These are phyloP conservation scores for Drosophila sordidula DNA, from an alignment of 2,888 invertebrate genomes.

Conservation along the genomic window DNA sequence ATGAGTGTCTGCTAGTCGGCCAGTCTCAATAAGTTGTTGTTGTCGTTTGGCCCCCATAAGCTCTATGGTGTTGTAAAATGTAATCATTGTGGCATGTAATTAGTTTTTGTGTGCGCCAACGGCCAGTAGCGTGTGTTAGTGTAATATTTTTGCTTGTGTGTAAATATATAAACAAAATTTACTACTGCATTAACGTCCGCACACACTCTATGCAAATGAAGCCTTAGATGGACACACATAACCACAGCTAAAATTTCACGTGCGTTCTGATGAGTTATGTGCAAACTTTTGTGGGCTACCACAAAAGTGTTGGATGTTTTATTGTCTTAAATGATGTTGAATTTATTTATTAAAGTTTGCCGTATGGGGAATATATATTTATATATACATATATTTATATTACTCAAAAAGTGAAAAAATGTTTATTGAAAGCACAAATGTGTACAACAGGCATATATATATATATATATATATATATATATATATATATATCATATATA, in stretches of 20 bases:
- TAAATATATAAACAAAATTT: slow-evolving; percentile 60
- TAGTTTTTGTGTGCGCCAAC: slow-evolving; percentile 67
- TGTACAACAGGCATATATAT: too few relatives aligned
- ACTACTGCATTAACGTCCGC: slow-evolving; percentile 48
- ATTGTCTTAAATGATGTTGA: too few relatives aligned
- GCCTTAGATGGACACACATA: not conserved
- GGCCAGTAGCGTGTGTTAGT: slow-evolving; percentile 24
- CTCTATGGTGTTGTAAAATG: slow-evolving; percentile 71
- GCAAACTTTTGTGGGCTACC: slow-evolving; percentile 3
- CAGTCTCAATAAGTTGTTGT: slow-evolving; percentile 1
- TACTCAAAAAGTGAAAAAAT: too few relatives aligned
- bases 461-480: too few relatives aligned
- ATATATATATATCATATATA: too few relatives aligned
- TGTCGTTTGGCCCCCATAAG: slow-evolving; percentile 14
- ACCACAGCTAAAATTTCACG: not conserved
- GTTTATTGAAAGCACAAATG: too few relatives aligned
- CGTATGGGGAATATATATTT: too few relatives aligned
- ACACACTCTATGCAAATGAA: slow-evolving; percentile 33
- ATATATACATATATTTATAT: too few relatives aligned
- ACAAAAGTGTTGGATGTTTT: not conserved
- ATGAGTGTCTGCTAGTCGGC: slow-evolving; percentile 1
- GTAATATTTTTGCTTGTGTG: slow-evolving; percentile 20
- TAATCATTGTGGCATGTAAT: slow-evolving; percentile 80
- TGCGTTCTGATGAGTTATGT: slow-evolving; percentile 12
- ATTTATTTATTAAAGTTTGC: too few relatives aligned